Conservation (phyloP, 2,888 invertebrate genomes). For the Amphipyra tragopoginis region DNA sequence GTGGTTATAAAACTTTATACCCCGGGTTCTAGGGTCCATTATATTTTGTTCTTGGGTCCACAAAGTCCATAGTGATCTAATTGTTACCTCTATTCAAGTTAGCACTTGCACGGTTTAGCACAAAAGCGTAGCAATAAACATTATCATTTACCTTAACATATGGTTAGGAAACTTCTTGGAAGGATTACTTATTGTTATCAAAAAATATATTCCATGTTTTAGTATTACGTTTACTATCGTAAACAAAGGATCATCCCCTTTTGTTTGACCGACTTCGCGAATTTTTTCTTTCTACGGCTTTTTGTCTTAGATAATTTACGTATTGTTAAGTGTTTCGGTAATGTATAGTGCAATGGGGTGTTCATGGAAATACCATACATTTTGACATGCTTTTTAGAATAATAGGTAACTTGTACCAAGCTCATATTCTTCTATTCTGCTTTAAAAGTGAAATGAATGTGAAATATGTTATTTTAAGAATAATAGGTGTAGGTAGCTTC, state of each 20-base stretch:
- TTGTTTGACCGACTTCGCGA: constrained; percentile 33
- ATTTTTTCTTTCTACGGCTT: constrained; percentile 6
- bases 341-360: constrained; percentile 6
- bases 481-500: no score
- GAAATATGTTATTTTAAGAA: not conserved
- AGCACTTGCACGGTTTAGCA: constrained; percentile 61
- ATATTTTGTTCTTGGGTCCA: constrained; percentile 14
- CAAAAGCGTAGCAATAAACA: constrained; percentile 36
- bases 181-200: constrained; percentile 55
- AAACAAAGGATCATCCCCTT: constrained; percentile 75
- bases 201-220: constrained; percentile 46
- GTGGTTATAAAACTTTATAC: constrained; percentile 74
- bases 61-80: constrained; percentile 31
- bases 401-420: not conserved
- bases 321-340: constrained; percentile 18
- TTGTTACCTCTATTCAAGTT: constrained; percentile 57
- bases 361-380: constrained; percentile 5
- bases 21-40: constrained; percentile 58
- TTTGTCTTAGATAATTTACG: constrained; percentile 24
- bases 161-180: constrained; percentile 58
- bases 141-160: constrained; percentile 18
- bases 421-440: not conserved
- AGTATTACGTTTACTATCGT: constrained; percentile 20
- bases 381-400: not conserved
- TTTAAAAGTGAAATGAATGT: not conserved